These are phyloP conservation scores for Parapsyche elsis DNA, from an alignment of 1,140 invertebrate genomes.

Conservation along the genomic window DNA sequence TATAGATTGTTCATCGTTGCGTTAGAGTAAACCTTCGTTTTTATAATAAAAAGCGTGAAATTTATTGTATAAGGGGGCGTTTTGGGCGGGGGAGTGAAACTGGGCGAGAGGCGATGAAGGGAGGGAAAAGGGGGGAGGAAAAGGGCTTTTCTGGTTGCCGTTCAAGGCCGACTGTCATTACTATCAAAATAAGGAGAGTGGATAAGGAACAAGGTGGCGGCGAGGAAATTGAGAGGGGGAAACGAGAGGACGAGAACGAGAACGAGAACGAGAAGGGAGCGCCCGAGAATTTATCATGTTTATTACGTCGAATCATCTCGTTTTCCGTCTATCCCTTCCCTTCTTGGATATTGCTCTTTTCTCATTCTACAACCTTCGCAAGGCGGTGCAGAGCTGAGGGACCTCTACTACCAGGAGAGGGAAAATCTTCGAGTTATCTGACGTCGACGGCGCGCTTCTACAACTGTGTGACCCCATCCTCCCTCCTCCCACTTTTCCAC, in stretches of 20 bases:
- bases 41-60: not conserved
- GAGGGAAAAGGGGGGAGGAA: not conserved
- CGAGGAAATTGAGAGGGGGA: conserved; percentile 20
- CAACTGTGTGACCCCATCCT: not conserved
- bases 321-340: conserved; percentile 51
- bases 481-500: not conserved
- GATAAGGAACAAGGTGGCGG: conserved; percentile 32
- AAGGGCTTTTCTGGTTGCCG: conserved; percentile 1
- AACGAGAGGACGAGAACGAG: conserved; percentile 17
- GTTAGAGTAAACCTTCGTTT: too few species aligned
- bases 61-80: not conserved
- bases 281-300: conserved; percentile 56
- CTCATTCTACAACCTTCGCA: conserved; percentile 42
- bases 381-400: conserved; percentile 3
- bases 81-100: not conserved
- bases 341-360: conserved; percentile 49
- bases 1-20: too few species aligned
- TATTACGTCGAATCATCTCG: conserved; percentile 57
- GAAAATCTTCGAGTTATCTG: conserved; percentile 51
- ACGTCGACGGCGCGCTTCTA: conserved; percentile 21
- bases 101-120: not conserved
- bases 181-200: conserved; percentile 45
- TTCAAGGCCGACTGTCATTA: conserved; percentile 56
- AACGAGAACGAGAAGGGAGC: conserved; percentile 5
- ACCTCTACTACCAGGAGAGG: not conserved